These are phyloP conservation scores for Beris chalybata DNA, from an alignment of 2,888 invertebrate genomes.

Conservation along the genomic window DNA sequence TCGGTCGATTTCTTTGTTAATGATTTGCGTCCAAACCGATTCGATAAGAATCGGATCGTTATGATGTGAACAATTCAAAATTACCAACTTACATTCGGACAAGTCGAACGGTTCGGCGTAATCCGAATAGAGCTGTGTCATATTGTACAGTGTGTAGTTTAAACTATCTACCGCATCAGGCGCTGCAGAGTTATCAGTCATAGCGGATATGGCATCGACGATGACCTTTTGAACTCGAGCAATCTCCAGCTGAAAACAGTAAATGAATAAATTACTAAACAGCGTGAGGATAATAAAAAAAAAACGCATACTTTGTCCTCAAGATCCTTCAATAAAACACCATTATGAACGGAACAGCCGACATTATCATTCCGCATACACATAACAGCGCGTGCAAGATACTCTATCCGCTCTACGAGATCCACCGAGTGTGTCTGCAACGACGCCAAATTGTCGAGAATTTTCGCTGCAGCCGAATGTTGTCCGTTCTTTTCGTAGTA, in stretches of 20 bases:
- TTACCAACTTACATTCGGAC: conserved; percentile 92
- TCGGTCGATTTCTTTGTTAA: conserved; percentile 52
- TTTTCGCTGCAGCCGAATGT: conserved; percentile 89
- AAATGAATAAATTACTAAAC: not conserved
- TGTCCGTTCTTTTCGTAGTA: conserved; percentile 92
- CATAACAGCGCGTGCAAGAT: conserved; percentile 91
- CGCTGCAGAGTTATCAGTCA: conserved; percentile 59
- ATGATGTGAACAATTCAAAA: conserved; percentile 92
- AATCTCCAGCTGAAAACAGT: conserved; percentile 67
- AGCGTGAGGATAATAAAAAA: not conserved
- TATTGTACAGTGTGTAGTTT: conserved; percentile 80
- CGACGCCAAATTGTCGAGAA: conserved; percentile 80
- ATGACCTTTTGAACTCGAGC: conserved; percentile 79
- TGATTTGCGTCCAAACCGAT: conserved; percentile 88
- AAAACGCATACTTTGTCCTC: conserved; percentile 73
- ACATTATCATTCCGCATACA: conserved; percentile 88
- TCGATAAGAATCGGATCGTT: conserved; percentile 86
- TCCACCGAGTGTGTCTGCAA: conserved; percentile 69
- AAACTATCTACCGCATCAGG: conserved; percentile 69
- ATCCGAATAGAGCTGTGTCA: conserved; percentile 88
- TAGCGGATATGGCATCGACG: conserved; percentile 64
- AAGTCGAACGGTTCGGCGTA: conserved; percentile 89
- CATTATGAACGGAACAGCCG: conserved; percentile 71
- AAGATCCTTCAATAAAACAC: conserved; percentile 80
- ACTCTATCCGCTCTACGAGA: conserved; percentile 81